Evolutionary conservation across 2,797 vertebrate genomes (phyloP), one percentile per base, ranked within the genome.

Genomic region (Lutra lutra): DNA sequence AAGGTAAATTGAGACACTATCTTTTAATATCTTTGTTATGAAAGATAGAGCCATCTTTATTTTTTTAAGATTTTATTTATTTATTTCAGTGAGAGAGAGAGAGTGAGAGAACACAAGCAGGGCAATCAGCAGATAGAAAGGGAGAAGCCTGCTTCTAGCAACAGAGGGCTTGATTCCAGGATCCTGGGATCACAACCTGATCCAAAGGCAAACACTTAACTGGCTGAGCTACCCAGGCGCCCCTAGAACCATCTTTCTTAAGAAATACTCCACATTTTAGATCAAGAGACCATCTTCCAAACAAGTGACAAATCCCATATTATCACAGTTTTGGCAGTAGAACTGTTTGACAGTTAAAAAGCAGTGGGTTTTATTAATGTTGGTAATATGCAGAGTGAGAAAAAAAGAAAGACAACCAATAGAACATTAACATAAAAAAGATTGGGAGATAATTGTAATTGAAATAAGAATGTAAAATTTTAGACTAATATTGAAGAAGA

Each of bases 401-500:
- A 68, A 60, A 75, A 91, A 79, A 77, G 11, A 14, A 43, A 43
- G 29, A 23, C 40, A 66, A 85, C 87, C 27, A 80, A 82, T 51
- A 13, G 9, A 88, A 95, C 32, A 23, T 38, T 72, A 66, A 91
- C 29, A 21, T 54, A 51, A 78, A 94, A 95, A 38, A 58, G 32
- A 66, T 40, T 66, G n/a, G 8, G 58, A 86, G 18, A 43, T 4
- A 80, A 72, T 13, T 78, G 0, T 51, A 66, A 48, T 23, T 73
- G 12, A 87, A 73, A 54, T 72, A 18, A 75, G 10, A 77, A 35
- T 9, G 4, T 54, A 54, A 66, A 86, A 60, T 62, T 87, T 70
- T 77, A 79, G 75, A n/a, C 32, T 40, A 82, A 78, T 66, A 73
- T 96, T 89, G 43, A 91, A 88, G 21, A 86, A 82, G 62, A 64